Evolutionary conservation across 2,888 invertebrate species (phyloP).

Genomic region (Tryphoninae sp.): DNA sequence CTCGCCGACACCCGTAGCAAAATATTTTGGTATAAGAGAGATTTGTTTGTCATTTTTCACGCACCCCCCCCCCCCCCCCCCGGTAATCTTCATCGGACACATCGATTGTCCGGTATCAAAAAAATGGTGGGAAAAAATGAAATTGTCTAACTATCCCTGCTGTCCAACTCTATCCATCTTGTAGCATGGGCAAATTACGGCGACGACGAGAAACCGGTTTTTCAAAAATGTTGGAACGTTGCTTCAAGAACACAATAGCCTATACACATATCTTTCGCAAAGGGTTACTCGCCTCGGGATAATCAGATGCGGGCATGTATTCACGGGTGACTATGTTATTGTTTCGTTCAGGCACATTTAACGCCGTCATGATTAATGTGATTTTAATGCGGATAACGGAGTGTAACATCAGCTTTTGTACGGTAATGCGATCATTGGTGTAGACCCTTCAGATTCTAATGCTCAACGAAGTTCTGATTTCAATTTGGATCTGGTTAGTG

Average conservation of each 20-base stretch:
- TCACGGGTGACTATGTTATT: constrained; percentile 14
- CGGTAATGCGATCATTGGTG: constrained; percentile 54
- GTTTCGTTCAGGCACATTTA: constrained; percentile 30
- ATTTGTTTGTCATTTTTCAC: constrained; percentile 64
- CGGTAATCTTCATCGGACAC: constrained; percentile 50
- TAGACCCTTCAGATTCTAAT: constrained; percentile 54
- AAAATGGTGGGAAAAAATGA: constrained; percentile 31
- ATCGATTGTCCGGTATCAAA: constrained; percentile 16
- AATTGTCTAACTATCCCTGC: constrained; percentile 33
- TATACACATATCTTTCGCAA: constrained; percentile 2
- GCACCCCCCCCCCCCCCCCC: too few relatives aligned
- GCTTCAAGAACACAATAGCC: constrained; percentile 1
- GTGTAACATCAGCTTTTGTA: constrained; percentile 53
- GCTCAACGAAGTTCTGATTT: constrained; percentile 44
- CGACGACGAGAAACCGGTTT: constrained; percentile 42
- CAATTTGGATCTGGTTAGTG: constrained; percentile 15
- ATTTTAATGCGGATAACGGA: constrained; percentile 64
- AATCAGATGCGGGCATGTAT: constrained; percentile 52
- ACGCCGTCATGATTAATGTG: constrained; percentile 61
- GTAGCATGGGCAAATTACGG: constrained; percentile 12
- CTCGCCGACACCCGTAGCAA: constrained; percentile 36
- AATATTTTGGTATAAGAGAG: constrained; percentile 60
- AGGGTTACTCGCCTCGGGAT: constrained; percentile 31
- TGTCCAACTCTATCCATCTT: constrained; percentile 1
- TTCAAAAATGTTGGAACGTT: constrained; percentile 1